Evolutionary conservation across 2,888 invertebrate species (phyloP).

Genomic region (Dasypogon diadema): DNA sequence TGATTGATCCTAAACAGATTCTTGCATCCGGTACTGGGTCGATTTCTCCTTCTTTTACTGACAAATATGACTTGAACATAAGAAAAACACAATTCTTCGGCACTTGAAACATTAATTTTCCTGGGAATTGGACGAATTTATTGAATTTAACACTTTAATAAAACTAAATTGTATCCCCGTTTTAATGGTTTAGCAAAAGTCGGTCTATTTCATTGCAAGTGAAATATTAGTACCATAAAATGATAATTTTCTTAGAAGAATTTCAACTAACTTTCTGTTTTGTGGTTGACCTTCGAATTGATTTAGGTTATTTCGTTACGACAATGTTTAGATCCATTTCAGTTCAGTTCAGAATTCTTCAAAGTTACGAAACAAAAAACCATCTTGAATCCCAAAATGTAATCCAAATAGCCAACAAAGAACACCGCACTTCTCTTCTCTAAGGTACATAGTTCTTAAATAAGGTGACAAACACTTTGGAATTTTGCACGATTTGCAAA

Average conservation of each 20-base stretch:
- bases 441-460: not conserved
- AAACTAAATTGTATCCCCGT: not conserved
- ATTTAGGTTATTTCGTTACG: no score
- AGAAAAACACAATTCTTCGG: not conserved
- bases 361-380: no score
- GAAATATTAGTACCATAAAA: no score
- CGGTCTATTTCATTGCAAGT: no score
- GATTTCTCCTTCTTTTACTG: not conserved
- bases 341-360: no score
- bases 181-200: no score
- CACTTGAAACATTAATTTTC: slow-evolving; percentile 5
- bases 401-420: no score
- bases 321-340: no score
- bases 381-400: no score
- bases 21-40: slow-evolving; percentile 10
- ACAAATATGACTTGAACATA: not conserved
- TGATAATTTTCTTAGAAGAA: no score
- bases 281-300: no score
- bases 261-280: no score
- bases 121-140: slow-evolving; percentile 12
- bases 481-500: slow-evolving; percentile 19
- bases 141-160: slow-evolving; percentile 33
- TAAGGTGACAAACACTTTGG: slow-evolving; percentile 26
- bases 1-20: slow-evolving; percentile 34
- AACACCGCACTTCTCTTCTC: not conserved